Evolutionary conservation across 2,797 vertebrate genomes (phyloP), one percentile per base, ranked within the genome.

Genomic region (Cynodonichthys magdalenae): DNA sequence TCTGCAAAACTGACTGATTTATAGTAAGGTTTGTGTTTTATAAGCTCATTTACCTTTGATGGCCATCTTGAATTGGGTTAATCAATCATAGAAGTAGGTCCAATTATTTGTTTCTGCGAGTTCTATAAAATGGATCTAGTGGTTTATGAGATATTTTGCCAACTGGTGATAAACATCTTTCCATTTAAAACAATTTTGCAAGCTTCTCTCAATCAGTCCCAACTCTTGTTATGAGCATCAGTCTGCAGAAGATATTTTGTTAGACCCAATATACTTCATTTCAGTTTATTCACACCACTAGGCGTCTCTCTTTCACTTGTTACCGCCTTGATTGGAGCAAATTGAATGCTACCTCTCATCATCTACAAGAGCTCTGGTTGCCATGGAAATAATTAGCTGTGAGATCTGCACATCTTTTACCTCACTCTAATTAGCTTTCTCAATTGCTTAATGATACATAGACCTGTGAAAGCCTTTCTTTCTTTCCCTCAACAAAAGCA

Each of bases 361-460:
- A 89, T 89, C 82, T 82, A 87, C 83, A 82, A 77, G 86, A 87
- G 86, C 87, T 82, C 75, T 79, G 87, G 93, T 94, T 93, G 90
- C 92, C 89, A 94, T 94, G 92, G 92, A 90, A 93, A 94, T 94
- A 93, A 93, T 93, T 94, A 93, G 91, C 87, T 68, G 78, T 69
- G 83, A 90, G 90, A 92, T 91, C 90, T 90, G 89, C 88, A 82
- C 85, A 78, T 74, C 86, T 69, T 71, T 68, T 45, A 75, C 76
- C 87, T 83, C 77, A 82, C 90, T 89, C 90, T 93, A 93, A 94
- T 94, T 93, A 94, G 91, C 90, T 92, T 93, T 90, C 90, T 93
- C 91, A 93, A 93, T 94, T 94, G 92, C 92, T 93, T 93, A 93
- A 93, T 93, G 92, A 93, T 90, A 94, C 91, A 92, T 92, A 92